A percentile compares a stretch with the other conserved stretches of the same genome.
Evolutionary conservation across 2,888 invertebrate species (phyloP).

Genomic region (Cheilosia scutellata): DNA sequence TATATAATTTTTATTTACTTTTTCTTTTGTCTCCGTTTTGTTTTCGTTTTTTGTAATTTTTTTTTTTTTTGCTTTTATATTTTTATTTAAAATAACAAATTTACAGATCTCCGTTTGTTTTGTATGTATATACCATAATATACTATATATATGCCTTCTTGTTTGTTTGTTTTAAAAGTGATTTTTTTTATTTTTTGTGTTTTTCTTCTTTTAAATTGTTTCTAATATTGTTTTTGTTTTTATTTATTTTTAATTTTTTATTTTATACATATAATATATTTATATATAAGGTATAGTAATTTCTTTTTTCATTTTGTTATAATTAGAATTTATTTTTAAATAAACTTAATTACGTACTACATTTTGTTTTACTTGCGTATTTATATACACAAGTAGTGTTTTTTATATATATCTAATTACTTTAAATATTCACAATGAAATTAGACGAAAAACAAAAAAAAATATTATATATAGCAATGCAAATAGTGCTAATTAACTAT

Average conservation of each 20-base stretch:
- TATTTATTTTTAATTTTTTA: no score
- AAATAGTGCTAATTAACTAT: conserved; percentile 82
- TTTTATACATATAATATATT: conserved; percentile 59
- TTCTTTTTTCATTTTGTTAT: conserved; percentile 40
- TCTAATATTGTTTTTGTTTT: conserved; percentile 59
- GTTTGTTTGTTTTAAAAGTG: conserved; percentile 65
- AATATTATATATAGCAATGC: conserved; percentile 70
- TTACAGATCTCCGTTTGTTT: conserved; percentile 71
- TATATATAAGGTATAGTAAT: conserved; percentile 56
- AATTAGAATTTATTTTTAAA: conserved; percentile 68
- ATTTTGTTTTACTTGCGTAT: conserved; percentile 54
- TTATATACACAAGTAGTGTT: conserved; percentile 65
- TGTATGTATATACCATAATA: conserved; percentile 75
- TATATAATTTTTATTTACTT: conserved; percentile 71
- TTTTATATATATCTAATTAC: conserved; percentile 77
- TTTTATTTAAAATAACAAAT: conserved; percentile 77
- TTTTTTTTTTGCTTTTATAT: conserved; percentile 67
- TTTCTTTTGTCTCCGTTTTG: conserved; percentile 62
- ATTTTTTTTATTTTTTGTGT: conserved; percentile 43
- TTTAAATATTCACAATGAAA: conserved; percentile 82
- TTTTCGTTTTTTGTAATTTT: conserved; percentile 38
- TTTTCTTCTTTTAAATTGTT: conserved; percentile 56
- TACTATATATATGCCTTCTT: conserved; percentile 68
- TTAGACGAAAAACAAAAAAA: conserved; percentile 79
- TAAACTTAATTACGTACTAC: conserved; percentile 69